Evolutionary conservation across 2,797 vertebrate genomes (phyloP).

Genomic region (Danio albolineatus): DNA sequence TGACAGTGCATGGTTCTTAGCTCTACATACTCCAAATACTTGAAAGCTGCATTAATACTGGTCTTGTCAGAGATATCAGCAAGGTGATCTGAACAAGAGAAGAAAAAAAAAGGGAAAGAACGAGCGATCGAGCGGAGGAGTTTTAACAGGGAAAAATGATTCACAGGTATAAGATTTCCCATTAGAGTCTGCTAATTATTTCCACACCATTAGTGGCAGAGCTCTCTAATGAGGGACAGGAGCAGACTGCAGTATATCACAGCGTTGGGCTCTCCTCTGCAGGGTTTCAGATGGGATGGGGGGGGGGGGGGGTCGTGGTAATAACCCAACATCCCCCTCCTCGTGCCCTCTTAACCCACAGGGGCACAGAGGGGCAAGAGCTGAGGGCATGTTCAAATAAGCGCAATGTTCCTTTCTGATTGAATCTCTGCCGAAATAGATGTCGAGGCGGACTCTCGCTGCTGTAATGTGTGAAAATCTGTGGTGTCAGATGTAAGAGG

Average conservation of each 20-base stretch:
- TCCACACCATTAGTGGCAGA: slow-evolving; percentile 84
- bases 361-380: slow-evolving; percentile 34
- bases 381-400: slow-evolving; percentile 34
- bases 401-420: slow-evolving; percentile 7
- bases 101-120: not conserved
- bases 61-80: slow-evolving; percentile 3
- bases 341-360: slow-evolving; percentile 43
- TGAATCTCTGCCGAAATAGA: slow-evolving; percentile 31
- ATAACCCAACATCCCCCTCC: slow-evolving; percentile 5
- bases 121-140: slow-evolving; percentile 5
- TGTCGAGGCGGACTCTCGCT: not conserved
- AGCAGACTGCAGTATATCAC: slow-evolving; percentile 80
- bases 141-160: slow-evolving; percentile 78
- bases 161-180: slow-evolving; percentile 85
- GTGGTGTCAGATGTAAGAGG: slow-evolving; percentile 6
- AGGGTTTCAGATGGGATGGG: not conserved
- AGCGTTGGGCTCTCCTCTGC: slow-evolving; percentile 45
- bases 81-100: slow-evolving; percentile 5
- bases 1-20: too few species aligned
- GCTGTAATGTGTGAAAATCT: not conserved
- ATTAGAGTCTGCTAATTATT: slow-evolving; percentile 87
- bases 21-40: too few species aligned
- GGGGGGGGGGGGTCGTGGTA: slow-evolving; percentile 1
- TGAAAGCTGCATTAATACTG: not conserved
- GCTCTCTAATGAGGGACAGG: slow-evolving; percentile 86